Evolutionary conservation across 2,797 vertebrate species (phyloP), one percentile per base, ranked within the genome.

Genomic region (Pogonophryne albipinna): DNA sequence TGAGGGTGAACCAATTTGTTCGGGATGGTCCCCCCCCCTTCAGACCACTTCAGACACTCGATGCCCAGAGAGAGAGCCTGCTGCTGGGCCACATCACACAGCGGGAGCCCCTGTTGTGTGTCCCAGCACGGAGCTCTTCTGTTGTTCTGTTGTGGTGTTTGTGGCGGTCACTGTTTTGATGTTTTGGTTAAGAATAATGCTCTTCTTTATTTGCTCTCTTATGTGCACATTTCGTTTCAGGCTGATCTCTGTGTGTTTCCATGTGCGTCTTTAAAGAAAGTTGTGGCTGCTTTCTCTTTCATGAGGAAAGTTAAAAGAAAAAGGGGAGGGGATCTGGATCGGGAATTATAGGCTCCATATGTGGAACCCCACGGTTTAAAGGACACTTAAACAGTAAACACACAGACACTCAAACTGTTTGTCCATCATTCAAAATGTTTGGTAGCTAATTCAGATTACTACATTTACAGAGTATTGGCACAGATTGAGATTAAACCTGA

Each of bases 221-320:
- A 76, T 85, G 70, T 86, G 80, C 82, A 3, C 1, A 7, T 79
- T 87, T 84, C 71, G 62, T 87, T 81, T 78, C 61, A 73, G 76
- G 71, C 61, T 71, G 72, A 81, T 80, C 81, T 84, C 59, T 10
- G 71, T 84, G 87, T 88, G 75, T 72, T 85, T 87, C 70, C 79
- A 65, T 83, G 74, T 51, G 55, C 60, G 38, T 80, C 80, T 87
- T 79, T 83, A 64, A 78, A 82, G 71, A 74, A 74, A 75, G 70
- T 82, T 78, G 81, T 49, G 89, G 88, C 82, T 85, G 79, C 78
- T 86, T 90, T 88, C 83, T 85, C 87, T 90, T 87, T 90, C 86
- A 90, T 89, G 87, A 87, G 83, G 67, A 82, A 82, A 90, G 83
- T 91, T 91, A 23, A 91, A 91, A 91, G 86, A 65, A 79, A 71